A percentile compares a stretch with the other conserved stretches of the same genome.
phyloP scores from a whole-genome alignment of 2,888 invertebrate species.

The Meliscaeva auricollis region DNA sequence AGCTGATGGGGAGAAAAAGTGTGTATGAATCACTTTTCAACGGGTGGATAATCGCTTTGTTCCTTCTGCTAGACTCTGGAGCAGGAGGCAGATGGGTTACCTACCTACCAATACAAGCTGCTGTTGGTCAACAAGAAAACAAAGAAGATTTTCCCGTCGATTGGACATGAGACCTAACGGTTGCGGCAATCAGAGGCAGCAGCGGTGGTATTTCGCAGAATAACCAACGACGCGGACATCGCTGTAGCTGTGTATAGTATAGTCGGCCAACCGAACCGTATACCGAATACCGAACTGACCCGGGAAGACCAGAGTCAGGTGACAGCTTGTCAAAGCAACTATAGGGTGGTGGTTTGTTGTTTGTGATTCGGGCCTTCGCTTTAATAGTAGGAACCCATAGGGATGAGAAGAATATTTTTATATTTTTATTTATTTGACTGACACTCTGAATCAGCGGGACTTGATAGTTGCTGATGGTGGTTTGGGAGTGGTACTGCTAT shows the following conservation, averaged over 20 bases:
- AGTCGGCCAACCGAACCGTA: slow-evolving; percentile 22
- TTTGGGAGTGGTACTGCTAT: background rate
- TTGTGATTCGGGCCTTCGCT: background rate
- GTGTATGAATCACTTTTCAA: slow-evolving; percentile 74
- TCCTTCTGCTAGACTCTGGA: slow-evolving; percentile 26
- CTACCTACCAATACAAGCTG: background rate
- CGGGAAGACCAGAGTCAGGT: slow-evolving; percentile 48
- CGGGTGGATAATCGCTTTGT: slow-evolving; percentile 73
- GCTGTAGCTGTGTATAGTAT: background rate
- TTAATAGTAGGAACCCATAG: slow-evolving; percentile 3
- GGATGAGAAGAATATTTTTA: slow-evolving; percentile 63
- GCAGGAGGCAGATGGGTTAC: slow-evolving; percentile 10
- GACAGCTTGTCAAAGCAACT: slow-evolving; percentile 63
- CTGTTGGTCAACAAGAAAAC: slow-evolving; percentile 58
- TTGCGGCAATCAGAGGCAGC: background rate
- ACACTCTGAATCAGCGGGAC: slow-evolving; percentile 58
- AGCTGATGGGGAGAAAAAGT: slow-evolving; percentile 20
- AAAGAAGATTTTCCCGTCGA: slow-evolving; percentile 76
- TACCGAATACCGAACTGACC: slow-evolving; percentile 35
- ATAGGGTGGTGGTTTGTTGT: background rate
- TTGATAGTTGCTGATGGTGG: slow-evolving; percentile 3
- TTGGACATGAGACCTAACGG: slow-evolving; percentile 61
- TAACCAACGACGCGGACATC: slow-evolving; percentile 41
- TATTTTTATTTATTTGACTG: slow-evolving; percentile 59
- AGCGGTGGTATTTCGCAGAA: slow-evolving; percentile 56